A percentile compares a stretch with the other conserved stretches of the same genome.
Evolutionary conservation across 2,888 invertebrate genomes (phyloP).

Genomic region (Candidula unifasciata): DNA sequence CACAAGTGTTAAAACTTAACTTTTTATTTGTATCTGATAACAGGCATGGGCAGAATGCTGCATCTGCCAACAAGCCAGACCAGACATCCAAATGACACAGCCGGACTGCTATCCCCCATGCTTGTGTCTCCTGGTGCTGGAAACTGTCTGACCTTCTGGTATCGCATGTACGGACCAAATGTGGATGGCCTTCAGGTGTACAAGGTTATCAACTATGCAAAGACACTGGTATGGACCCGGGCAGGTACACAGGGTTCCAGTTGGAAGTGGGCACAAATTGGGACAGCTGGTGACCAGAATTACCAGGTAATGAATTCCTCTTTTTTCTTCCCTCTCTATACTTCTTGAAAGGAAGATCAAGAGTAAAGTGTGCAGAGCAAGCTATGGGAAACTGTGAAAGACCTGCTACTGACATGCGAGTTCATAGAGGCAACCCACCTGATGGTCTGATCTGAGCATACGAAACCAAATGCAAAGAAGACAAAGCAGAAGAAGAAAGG

Average conservation of each 20-base stretch:
- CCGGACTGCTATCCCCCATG: constrained; percentile 62
- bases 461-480: too few relatives aligned
- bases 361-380: too few relatives aligned
- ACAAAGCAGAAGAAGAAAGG: too few relatives aligned
- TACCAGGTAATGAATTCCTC: constrained; percentile 53
- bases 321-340: too few relatives aligned
- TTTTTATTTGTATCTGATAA: not conserved
- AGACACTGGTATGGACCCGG: constrained; percentile 64
- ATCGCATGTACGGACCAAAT: constrained; percentile 73
- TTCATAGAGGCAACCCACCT: too few relatives aligned
- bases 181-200: constrained; percentile 71
- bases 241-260: constrained; percentile 65
- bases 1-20: too few relatives aligned
- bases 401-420: too few relatives aligned
- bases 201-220: constrained; percentile 48
- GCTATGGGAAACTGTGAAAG: too few relatives aligned
- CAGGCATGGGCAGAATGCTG: constrained; percentile 38
- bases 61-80: constrained; percentile 51
- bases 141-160: constrained; percentile 71
- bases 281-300: constrained; percentile 39
- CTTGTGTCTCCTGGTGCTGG: constrained; percentile 57
- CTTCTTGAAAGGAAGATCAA: too few relatives aligned
- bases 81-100: constrained; percentile 66
- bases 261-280: constrained; percentile 67
- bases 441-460: too few relatives aligned